phyloP scores from a whole-genome alignment of 2,797 vertebrate species.

The Coccyzus lansbergi region DNA sequence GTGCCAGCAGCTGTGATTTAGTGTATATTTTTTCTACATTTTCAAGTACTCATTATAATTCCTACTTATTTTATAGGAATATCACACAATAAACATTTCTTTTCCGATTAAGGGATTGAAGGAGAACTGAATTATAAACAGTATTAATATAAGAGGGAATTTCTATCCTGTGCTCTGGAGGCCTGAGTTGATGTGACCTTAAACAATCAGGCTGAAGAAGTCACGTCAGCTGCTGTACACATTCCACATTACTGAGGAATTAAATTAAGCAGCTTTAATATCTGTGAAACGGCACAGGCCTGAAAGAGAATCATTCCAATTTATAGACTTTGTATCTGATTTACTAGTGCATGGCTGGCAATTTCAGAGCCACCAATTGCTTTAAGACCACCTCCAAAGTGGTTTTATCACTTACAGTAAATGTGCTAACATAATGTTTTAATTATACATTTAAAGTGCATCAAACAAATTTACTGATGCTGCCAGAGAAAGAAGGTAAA shows the following conservation, averaged over 20 bases:
- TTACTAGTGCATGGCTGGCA: slow-evolving; percentile 46
- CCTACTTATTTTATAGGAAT: slow-evolving; percentile 39
- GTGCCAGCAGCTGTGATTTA: slow-evolving; percentile 18
- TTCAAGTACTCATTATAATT: slow-evolving; percentile 46
- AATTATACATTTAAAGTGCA: slow-evolving; percentile 77
- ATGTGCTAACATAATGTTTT: slow-evolving; percentile 71
- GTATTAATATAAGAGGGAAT: slow-evolving; percentile 48
- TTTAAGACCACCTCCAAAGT: slow-evolving; percentile 66
- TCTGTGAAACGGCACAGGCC: slow-evolving; percentile 52
- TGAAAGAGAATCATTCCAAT: slow-evolving; percentile 50
- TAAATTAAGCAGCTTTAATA: slow-evolving; percentile 57
- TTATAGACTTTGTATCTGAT: slow-evolving; percentile 63
- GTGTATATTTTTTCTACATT: background rate
- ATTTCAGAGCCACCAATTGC: slow-evolving; percentile 50
- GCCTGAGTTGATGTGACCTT: slow-evolving; percentile 45
- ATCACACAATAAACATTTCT: slow-evolving; percentile 53
- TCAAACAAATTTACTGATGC: slow-evolving; percentile 72
- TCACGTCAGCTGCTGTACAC: slow-evolving; percentile 44
- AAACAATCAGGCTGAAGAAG: slow-evolving; percentile 48
- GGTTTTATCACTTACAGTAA: slow-evolving; percentile 72
- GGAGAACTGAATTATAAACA: slow-evolving; percentile 31
- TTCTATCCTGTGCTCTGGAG: slow-evolving; percentile 19
- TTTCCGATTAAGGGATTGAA: slow-evolving; percentile 29
- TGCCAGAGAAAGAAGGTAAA: background rate
- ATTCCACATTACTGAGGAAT: slow-evolving; percentile 63